Conservation (phyloP, 2,113 vertebrate species). For the Crotalus horridus region DNA sequence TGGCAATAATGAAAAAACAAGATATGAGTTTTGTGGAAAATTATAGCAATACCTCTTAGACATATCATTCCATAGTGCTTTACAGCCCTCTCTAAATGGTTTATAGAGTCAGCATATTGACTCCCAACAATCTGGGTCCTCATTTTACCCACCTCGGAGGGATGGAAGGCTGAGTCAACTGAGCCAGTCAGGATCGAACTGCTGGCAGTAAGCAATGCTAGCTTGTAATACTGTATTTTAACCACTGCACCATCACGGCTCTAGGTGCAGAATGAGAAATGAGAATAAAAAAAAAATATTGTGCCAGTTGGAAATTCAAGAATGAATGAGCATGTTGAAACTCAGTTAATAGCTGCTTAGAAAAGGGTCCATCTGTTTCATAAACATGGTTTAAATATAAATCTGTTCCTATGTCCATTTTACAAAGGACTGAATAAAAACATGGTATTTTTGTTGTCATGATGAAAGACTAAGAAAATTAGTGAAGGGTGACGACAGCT, state of each 20-base stretch:
- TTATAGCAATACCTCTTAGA: not conserved
- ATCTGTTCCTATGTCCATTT: not conserved
- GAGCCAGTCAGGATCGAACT: not conserved
- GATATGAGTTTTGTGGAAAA: not conserved
- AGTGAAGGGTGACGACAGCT: not conserved
- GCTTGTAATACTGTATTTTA: not conserved
- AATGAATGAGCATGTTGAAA: not conserved
- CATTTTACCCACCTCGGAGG: not conserved
- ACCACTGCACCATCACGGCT: not conserved
- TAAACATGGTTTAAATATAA: not conserved
- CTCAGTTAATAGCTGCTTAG: not conserved
- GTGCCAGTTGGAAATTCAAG: not conserved
- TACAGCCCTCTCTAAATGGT: not conserved
- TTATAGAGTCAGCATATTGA: not conserved
- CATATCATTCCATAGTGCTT: not conserved
- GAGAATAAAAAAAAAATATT: not conserved
- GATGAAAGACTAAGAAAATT: not conserved
- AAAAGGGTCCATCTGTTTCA: not conserved
- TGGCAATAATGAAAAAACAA: not conserved
- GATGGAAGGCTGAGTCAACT: not conserved
- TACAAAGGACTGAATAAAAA: not conserved
- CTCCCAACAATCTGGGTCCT: not conserved
- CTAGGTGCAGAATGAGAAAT: not conserved
- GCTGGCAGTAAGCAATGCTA: not conserved
- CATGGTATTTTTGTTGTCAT: not conserved